Conservation (phyloP, 1,140 invertebrate species). For the Epicauta chinensis region DNA sequence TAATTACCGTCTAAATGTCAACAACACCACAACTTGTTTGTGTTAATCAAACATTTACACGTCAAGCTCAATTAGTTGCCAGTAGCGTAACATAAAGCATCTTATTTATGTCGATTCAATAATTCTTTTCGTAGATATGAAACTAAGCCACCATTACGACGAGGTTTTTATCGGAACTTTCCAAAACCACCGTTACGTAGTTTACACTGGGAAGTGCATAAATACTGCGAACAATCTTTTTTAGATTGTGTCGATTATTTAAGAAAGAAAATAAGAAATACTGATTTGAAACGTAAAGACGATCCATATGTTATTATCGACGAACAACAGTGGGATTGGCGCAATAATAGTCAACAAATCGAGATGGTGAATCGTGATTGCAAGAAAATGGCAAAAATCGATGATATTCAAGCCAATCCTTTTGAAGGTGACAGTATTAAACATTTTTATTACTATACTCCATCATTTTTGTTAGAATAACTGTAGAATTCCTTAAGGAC, state of each 20-base stretch:
- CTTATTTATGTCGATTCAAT: no score
- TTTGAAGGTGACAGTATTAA: constrained; percentile 45
- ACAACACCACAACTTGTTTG: no score
- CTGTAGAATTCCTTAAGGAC: no score
- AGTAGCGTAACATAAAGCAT: no score
- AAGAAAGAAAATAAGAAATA: constrained; percentile 39
- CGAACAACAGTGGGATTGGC: constrained; percentile 43
- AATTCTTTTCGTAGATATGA: neutral
- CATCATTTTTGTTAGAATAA: no score
- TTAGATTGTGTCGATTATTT: constrained; percentile 51
- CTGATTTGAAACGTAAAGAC: constrained; percentile 43
- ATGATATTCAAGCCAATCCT: constrained; percentile 44
- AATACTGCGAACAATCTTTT: constrained; percentile 49
- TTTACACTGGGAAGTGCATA: constrained; percentile 55
- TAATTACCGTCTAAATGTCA: no score
- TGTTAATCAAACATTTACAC: no score
- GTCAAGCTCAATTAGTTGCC: no score
- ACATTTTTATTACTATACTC: no score
- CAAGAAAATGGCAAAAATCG: constrained; percentile 39
- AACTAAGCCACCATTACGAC: constrained; percentile 5
- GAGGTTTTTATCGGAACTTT: constrained; percentile 44
- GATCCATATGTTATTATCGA: constrained; percentile 47
- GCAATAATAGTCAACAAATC: constrained; percentile 40
- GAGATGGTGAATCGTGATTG: constrained; percentile 46
- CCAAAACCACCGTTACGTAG: constrained; percentile 49